phyloP scores from a whole-genome alignment of 2,888 invertebrate species.

The Dusona sp. region DNA sequence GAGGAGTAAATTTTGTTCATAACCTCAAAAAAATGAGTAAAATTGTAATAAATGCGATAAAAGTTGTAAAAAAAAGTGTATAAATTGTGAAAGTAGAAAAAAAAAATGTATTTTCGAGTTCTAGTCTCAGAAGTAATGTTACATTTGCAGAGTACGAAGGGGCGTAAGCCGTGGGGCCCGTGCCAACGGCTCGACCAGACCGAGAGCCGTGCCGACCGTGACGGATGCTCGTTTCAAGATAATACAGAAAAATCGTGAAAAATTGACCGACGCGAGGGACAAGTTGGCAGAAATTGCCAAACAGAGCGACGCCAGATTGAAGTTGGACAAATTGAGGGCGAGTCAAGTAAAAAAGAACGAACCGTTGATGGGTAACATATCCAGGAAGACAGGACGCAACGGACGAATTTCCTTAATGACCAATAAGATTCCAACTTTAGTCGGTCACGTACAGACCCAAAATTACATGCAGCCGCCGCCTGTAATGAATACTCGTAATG shows the following conservation, averaged over 20 bases:
- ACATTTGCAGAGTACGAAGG: slow-evolving; percentile 71
- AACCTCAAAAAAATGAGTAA: neutral
- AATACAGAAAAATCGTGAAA: slow-evolving; percentile 91
- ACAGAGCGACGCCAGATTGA: slow-evolving; percentile 90
- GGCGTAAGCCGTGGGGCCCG: slow-evolving; percentile 68
- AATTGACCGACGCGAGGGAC: slow-evolving; percentile 92
- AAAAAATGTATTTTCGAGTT: neutral
- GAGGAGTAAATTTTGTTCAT: neutral
- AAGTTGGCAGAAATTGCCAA: slow-evolving; percentile 91
- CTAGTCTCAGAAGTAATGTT: neutral
- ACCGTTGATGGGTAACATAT: slow-evolving; percentile 84
- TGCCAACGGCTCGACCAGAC: slow-evolving; percentile 52
- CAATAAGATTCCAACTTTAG: slow-evolving; percentile 80
- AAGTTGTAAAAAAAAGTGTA: neutral
- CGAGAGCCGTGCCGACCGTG: slow-evolving; percentile 72
- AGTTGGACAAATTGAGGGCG: slow-evolving; percentile 88
- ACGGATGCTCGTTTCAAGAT: slow-evolving; percentile 92
- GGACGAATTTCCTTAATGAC: slow-evolving; percentile 86
- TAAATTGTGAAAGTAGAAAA: neutral
- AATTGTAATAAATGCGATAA: neutral
- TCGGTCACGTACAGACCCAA: slow-evolving; percentile 50
- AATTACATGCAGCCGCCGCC: slow-evolving; percentile 71
- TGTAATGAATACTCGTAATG: slow-evolving; percentile 72
- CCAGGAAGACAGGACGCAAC: slow-evolving; percentile 85
- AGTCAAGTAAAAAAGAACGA: slow-evolving; percentile 79